Base-by-base conservation (phyloP, 2,888 invertebrate species). In the Heteromyza rotundicornis region DNA sequence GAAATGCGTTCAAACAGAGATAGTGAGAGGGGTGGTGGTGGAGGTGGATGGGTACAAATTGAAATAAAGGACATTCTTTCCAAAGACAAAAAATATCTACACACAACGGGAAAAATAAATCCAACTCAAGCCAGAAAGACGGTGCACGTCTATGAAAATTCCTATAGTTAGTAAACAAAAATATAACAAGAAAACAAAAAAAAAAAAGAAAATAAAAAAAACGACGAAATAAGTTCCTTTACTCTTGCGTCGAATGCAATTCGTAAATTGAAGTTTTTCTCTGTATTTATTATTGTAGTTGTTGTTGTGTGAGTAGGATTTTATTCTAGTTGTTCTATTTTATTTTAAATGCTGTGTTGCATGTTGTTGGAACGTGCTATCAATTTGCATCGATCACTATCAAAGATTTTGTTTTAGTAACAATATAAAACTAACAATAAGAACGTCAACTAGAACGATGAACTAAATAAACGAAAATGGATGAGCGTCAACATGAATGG, bases 341-440 rank as follows among this genome's bases (percentile, higher is more conserved):
- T 49, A 57, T 63, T 61, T 64, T 68, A 47, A 19, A 47, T 19
- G 5, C 14, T 14, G 7, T 14, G 40, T 8, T n/a, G 40, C 10
- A 40, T 40, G 40, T 40, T 40, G n/a, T 40, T 40, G 40, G n/a
- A 40, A 47, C 47, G 17, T 19, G 47, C 47, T 19, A 72, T 68
- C 75, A 74, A 73, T 74, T 74, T 74, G 75, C 75, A 73, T 73
- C 75, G 73, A 73, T 73, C 75, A 73, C 67, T 66, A 47, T 47
- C 19, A 47, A 47, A 47, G 47, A 47, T 47, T 47, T 47, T 54
- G 63, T 59, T 66, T 66, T 64, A 66, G 65, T 64, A 64, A 61
- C 61, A 60, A 57, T 49, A 49, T 23, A 50, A 44, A 24, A 59
- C 27, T 22, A 50, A 49, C 24, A 54, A 47, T 35, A 59, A 50